Base-by-base conservation (phyloP, 2,888 invertebrate genomes). In the Colostygia pectinataria region DNA sequence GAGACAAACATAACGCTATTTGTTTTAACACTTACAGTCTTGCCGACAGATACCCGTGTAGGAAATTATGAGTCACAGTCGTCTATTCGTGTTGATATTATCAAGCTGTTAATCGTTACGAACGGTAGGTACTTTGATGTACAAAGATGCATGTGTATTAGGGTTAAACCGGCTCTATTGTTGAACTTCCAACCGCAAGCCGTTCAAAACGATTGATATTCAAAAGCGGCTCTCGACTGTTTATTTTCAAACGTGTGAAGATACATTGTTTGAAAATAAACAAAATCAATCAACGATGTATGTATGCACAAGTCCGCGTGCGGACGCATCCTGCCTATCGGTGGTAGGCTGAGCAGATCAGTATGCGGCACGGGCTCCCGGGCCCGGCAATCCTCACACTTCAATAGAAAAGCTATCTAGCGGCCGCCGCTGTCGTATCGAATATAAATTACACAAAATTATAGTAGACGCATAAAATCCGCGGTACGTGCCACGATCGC, bases 381-480 rank as follows among this genome's bases (percentile, higher is more conserved):
- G 83, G 82, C 82, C 77, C 69, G 66, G 68, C 68, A 68, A 67
- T 71, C 74, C 50, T 55, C 52, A 73, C 74, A 83, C 83, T 79
- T 83, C 84, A 83, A 85, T 83, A 80, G 82, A 71, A 77, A 76
- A 77, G 75, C 76, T 80, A 83, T 81, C 79, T 77, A 81, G 65
- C 65, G 69, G 75, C 82, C 80, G 81, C 72, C 79, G 82, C 72
- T 40, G 57, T 71, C 77, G 84, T 74, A 83, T 80, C 80, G 89
- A 86, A 89, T 89, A 86, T 87, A 86, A 87, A 89, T 84, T 84
- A 84, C 78, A 80, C 78, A 70, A 85, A 77, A 78, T 79, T 77
- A 78, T 79, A 77, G 77, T 70, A 77, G 75, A 73, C 75, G 76
- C 74, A 79, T 77, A 76, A 77, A 77, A 74, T 77, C 77, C 65